Percentiles rank a stretch among this genome's conserved stretches.
phyloP scores from a whole-genome alignment of 2,888 invertebrate species.

The Polyommatus iphigenia region DNA sequence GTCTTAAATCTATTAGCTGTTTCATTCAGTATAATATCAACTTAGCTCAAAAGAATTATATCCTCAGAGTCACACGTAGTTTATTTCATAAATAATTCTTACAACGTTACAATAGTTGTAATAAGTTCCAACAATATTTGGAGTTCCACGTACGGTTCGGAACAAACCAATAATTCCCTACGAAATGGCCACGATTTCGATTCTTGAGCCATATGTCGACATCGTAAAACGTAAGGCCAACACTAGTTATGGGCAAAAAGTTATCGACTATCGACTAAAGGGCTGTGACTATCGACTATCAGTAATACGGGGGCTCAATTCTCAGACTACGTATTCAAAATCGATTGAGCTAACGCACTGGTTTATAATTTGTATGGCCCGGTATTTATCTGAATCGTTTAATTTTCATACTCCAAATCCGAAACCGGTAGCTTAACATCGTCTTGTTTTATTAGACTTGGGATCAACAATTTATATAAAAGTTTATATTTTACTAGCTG shows the following conservation, averaged over 20 bases:
- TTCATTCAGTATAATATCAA: background rate
- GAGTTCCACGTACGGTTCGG: background rate
- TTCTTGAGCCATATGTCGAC: conserved; percentile 44
- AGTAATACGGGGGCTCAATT: too few relatives aligned
- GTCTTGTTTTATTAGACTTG: too few relatives aligned
- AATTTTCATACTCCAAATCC: too few relatives aligned
- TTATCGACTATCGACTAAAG: conserved; percentile 45
- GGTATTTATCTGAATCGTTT: too few relatives aligned
- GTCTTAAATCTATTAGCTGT: too few relatives aligned
- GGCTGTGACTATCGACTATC: too few relatives aligned
- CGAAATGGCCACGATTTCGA: conserved; percentile 46
- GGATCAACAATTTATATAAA: too few relatives aligned
- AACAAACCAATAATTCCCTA: conserved; percentile 47
- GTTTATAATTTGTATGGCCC: too few relatives aligned
- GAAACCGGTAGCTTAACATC: too few relatives aligned
- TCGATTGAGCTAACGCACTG: too few relatives aligned
- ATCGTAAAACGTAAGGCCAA: conserved; percentile 42
- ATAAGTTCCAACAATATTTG: conserved; percentile 8
- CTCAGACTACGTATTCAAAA: too few relatives aligned
- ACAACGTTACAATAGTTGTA: conserved; percentile 10
- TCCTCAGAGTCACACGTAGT: background rate
- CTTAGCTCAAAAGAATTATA: background rate
- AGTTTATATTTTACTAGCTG: too few relatives aligned
- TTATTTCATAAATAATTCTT: background rate
- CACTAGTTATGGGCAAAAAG: conserved; percentile 41